Evolutionary conservation across 2,888 invertebrate genomes (phyloP), one percentile per base, ranked within the genome.

Genomic region (Chrysina gloriosa): DNA sequence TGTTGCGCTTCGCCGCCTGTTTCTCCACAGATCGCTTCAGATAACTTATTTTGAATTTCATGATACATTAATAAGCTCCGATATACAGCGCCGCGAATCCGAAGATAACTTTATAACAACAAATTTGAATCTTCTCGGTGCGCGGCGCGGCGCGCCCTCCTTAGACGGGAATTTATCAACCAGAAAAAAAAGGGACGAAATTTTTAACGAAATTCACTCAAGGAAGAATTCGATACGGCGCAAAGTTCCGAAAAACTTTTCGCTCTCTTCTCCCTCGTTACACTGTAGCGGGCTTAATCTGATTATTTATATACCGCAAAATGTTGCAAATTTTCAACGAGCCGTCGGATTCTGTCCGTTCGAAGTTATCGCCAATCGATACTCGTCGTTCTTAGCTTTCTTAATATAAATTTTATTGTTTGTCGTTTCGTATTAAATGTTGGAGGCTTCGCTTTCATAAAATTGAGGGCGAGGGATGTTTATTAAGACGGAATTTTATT

Each of bases 291-390:
- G 58, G 23, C 58, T 9, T 58, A 58, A 58, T 58, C 39, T 58
- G 58, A 58, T 58, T 58, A 58, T 58, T 39, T 58, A 58, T 58
- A 58, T 23, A 58, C 58, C 58, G 39, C 58, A 58, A 58, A 58
- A 58, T 58, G 58, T 58, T 58, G 58, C 58, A 39, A 39, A 58
- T 58, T 39, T 58, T 58, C 39, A 52, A 14, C 39, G 27, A 50
- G 29, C 50, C 50, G 29, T 50, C 50, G 50, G 27, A 14, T 21
- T 29, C 29, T 11, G 16, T 27, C 29, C 29, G 50, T 50, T 50
- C 50, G 50, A 50, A n/a, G n/a, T n/a, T 50, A 50, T 50, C 50
- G 27, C 29, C 14, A 29, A 50, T 50, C 50, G 21, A n/a, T n/a
- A n/a, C n/a, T n/a, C n/a, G n/a, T n/a, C n/a, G n/a, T n/a, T n/a